Evolutionary conservation across 2,113 vertebrate genomes (phyloP), one percentile per base, ranked within the genome.

Genomic region (Chauna torquata): DNA sequence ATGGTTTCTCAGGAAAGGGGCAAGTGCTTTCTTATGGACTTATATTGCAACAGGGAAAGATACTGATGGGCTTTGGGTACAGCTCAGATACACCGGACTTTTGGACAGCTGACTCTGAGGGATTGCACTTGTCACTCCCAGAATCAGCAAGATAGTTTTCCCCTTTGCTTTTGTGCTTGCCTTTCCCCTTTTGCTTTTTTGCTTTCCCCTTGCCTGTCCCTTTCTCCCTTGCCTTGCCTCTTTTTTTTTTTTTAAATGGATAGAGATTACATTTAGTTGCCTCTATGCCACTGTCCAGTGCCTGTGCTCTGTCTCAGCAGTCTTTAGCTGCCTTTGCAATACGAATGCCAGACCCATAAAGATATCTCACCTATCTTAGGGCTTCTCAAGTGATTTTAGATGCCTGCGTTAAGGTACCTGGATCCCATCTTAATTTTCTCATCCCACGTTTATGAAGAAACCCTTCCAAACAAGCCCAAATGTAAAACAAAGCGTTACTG

Each of bases 1-100:
- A 87, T 44, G n/a, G 24, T 82, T 92, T 96, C 77, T 69, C 61
- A 77, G 28, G n/a, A 40, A 92, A 95, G 57, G 57, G 78, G 62
- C 36, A 78, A 82, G 22, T 27, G 28, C 47, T 82, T 88, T 91
- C 57, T 83, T 66, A 86, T 12, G 55, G 71, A 86, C 44, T 77
- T 74, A 45, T 34, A 70, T 0, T 72, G 77, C 34, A 88, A 64
- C 30, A 92, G 38, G 34, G 57, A 75, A 90, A 88, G 61, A 84
- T 77, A 70, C 40, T 61, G 69, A 89, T 45, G 52, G 54, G 24
- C 36, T 92, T 84, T 79, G 23, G 52, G 57, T 34, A 55, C 49
- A 62, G 49, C 36, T 88, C 40, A 45, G 58, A 94, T 61, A 36
- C 79, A 82, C n/a, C 80, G 75, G 94, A 69, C 75, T 85, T 70